A percentile compares a stretch with the other conserved stretches of the same genome.
Conservation (phyloP, 2,888 invertebrate genomes). For the Zele albiditarsus region DNA sequence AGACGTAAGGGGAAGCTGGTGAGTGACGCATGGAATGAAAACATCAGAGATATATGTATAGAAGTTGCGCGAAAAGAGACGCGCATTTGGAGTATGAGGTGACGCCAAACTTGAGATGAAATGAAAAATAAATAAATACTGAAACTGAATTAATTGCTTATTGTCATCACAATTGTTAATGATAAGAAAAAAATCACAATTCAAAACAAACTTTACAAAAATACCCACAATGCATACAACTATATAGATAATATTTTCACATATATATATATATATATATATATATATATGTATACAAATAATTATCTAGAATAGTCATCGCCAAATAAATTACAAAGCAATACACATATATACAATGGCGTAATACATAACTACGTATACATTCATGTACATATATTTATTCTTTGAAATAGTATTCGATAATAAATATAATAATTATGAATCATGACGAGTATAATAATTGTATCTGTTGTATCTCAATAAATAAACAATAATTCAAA, state of each 20-base stretch:
- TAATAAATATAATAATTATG: slow-evolving; percentile 11
- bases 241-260: not conserved
- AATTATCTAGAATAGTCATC: too few species aligned
- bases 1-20: slow-evolving; percentile 23
- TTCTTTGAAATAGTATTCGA: not conserved
- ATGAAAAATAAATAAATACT: slow-evolving; percentile 44
- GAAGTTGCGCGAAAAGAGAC: slow-evolving; percentile 49
- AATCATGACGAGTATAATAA: slow-evolving; percentile 38
- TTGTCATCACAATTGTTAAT: not conserved
- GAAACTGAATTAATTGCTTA: slow-evolving; percentile 11
- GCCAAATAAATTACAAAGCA: not conserved
- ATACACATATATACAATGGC: not conserved
- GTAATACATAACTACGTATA: not conserved
- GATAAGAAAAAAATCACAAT: not conserved
- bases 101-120: slow-evolving; percentile 45
- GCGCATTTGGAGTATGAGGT: slow-evolving; percentile 43
- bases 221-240: not conserved
- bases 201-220: not conserved
- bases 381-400: slow-evolving; percentile 5
- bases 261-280: not conserved
- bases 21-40: slow-evolving; percentile 51
- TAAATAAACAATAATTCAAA: slow-evolving; percentile 44
- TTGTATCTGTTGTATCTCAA: slow-evolving; percentile 29
- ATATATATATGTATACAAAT: not conserved
- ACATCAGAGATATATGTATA: slow-evolving; percentile 40